These are phyloP conservation scores for Manis javanica DNA, from an alignment of 2,797 vertebrate species.

Conservation along the genomic window DNA sequence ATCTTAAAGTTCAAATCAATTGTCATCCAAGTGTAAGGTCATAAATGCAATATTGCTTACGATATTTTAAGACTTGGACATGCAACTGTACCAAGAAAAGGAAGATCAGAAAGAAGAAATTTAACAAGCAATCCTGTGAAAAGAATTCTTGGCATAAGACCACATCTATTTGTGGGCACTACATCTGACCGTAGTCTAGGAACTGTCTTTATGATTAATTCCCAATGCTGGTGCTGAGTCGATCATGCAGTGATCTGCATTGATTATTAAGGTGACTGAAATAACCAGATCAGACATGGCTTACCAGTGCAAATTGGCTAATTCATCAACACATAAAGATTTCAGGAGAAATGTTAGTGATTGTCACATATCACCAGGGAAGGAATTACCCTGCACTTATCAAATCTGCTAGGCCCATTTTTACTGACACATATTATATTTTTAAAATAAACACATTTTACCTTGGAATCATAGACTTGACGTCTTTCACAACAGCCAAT, in stretches of 20 bases:
- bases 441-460: conserved; percentile 57
- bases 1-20: neutral
- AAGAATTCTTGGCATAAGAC: conserved; percentile 26
- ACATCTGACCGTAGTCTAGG: conserved; percentile 31
- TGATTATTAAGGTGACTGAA: conserved; percentile 79
- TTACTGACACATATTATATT: conserved; percentile 44
- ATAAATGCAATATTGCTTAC: neutral
- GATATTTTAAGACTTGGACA: neutral
- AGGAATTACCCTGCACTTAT: conserved; percentile 55
- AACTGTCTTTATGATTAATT: conserved; percentile 82
- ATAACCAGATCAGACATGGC: conserved; percentile 76
- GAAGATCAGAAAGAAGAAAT: neutral
- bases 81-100: conserved; percentile 31
- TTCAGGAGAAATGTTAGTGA: conserved; percentile 71
- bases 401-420: conserved; percentile 37
- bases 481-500: neutral
- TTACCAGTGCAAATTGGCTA: conserved; percentile 79
- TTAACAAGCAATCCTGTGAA: neutral
- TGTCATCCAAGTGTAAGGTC: neutral
- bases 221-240: conserved; percentile 66
- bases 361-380: conserved; percentile 77
- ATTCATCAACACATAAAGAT: conserved; percentile 79
- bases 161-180: conserved; percentile 51
- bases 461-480: neutral
- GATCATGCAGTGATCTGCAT: conserved; percentile 78